Conservation (phyloP, 2,888 invertebrate species). For the Plagodis pulveraria region DNA sequence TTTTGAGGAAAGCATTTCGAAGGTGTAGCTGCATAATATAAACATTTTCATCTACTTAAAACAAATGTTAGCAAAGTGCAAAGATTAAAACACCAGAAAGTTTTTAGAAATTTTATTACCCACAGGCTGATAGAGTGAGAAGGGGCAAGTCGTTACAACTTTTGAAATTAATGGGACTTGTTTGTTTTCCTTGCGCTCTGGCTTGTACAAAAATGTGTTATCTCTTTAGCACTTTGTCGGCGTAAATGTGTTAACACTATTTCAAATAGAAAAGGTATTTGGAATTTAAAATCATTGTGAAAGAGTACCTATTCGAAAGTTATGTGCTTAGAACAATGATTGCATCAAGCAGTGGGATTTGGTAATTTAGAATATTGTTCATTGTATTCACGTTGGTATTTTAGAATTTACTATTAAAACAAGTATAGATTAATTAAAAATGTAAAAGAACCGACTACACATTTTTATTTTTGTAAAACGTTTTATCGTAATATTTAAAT, state of each 20-base stretch:
- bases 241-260: neutral
- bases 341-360: conserved; percentile 29
- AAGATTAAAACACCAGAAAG: conserved; percentile 40
- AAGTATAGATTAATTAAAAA: no score
- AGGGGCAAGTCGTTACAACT: conserved; percentile 39
- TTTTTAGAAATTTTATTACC: conserved; percentile 40
- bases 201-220: conserved; percentile 19
- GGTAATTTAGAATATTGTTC: conserved; percentile 21
- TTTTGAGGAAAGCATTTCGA: neutral
- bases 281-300: neutral
- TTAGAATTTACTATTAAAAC: neutral
- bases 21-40: conserved; percentile 1
- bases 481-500: no score
- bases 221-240: conserved; percentile 26
- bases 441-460: no score
- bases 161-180: conserved; percentile 44
- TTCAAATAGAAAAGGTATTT: neutral
- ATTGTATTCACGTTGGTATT: conserved; percentile 10
- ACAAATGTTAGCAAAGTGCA: conserved; percentile 27
- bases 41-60: conserved; percentile 19
- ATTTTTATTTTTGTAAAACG: no score
- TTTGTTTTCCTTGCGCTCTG: conserved; percentile 34
- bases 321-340: conserved; percentile 20
- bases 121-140: conserved; percentile 41
- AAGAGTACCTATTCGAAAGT: conserved; percentile 1